Conservation (phyloP, 2,888 invertebrate species). For the Synanthedon vespiformis region DNA sequence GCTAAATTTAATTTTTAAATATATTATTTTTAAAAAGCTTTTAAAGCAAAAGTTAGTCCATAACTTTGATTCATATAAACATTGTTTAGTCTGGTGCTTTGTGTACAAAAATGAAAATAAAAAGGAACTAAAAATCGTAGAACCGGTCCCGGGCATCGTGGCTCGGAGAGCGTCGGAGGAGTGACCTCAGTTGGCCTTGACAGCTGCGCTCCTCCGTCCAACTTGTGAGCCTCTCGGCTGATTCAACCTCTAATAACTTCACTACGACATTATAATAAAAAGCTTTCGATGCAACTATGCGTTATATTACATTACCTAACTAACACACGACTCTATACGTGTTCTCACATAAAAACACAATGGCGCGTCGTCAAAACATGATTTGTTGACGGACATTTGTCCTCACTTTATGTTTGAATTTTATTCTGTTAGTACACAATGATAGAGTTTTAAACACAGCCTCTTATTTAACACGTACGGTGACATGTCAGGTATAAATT, state of each 20-base stretch:
- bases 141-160: constrained; percentile 64
- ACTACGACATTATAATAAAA: constrained; percentile 53
- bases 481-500: not conserved
- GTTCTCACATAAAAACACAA: constrained; percentile 5
- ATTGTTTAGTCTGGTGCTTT: constrained; percentile 66
- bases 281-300: constrained; percentile 54
- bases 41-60: constrained; percentile 59
- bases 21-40: constrained; percentile 3
- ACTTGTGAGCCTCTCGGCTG: constrained; percentile 44
- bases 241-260: constrained; percentile 65
- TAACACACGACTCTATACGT: not conserved
- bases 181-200: constrained; percentile 70
- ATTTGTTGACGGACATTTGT: constrained; percentile 46
- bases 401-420: constrained; percentile 10
- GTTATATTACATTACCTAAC: constrained; percentile 21
- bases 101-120: constrained; percentile 69
- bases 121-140: constrained; percentile 67
- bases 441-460: not conserved
- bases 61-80: constrained; percentile 60
- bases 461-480: not conserved
- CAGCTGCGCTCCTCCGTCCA: constrained; percentile 58
- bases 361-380: constrained; percentile 40
- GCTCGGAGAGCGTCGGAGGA: constrained; percentile 65
- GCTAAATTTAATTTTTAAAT: not conserved
- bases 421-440: not conserved